Base-by-base conservation (phyloP, 1,140 invertebrate genomes). In the Phocides pigmalion region DNA sequence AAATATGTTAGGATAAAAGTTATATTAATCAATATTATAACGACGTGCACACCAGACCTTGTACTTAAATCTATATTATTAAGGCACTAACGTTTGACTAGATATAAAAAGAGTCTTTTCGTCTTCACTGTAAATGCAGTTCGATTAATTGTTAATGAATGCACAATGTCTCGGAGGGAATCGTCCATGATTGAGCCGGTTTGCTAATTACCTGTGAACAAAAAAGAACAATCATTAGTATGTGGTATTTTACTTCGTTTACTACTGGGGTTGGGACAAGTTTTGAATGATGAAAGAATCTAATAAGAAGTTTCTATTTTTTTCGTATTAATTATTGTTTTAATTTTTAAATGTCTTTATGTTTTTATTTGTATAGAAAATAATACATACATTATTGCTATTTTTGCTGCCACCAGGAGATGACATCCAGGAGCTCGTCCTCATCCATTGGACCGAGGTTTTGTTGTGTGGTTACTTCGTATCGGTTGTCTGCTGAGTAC, bases 381-480 rank as follows among this genome's bases (percentile, higher is more conserved):
- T n/a, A 63, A 70, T 78, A 84, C 81, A 87, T 84, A 92, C 89
- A 61, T 82, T 56, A 74, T 70, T 72, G 72, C 76, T 89, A 93
- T 92, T 92, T 92, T 58, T 94, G 93, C 82, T 97, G 95, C 96
- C 96, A 97, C 94, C 95, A 96, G n/a, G 94, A 95, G 61, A 97
- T 96, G 62, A 95, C 96, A 78, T 97, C 96, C 3, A 98, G 91
- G 0, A 97, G 92, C 70, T 97, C 96, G 70, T 97, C 96, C 76
- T 97, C 96, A 78, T 97, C 91, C 89, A 92, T 92, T 1, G 87
- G 81, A 93, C 61, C 95, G 92, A 88, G 94, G 94, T 90, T 95
- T 93, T 59, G 95, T 93, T 80, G 59, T 75, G 90, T 77, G 14
- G 91, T 73, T 28, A 90, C 90, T 49, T 92, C 88, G 58, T 92